Conservation (phyloP, 2,888 invertebrate species). For the Maniola hyperantus region DNA sequence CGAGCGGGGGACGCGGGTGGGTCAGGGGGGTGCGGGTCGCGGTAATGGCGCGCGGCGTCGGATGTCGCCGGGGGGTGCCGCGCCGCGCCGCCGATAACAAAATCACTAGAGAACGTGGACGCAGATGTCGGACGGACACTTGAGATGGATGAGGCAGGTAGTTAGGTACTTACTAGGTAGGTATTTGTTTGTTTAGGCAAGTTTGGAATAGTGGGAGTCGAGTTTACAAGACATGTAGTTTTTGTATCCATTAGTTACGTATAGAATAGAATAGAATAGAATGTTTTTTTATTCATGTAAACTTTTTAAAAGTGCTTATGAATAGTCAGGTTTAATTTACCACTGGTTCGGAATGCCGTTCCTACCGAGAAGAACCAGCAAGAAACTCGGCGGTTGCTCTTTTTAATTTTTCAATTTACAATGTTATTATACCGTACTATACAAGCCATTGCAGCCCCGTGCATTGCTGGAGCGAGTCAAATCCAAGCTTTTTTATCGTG, state of each 20-base stretch:
- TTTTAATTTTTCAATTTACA: no score
- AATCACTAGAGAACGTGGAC: constrained; percentile 76
- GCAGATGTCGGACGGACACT: constrained; percentile 41
- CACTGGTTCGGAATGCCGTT: no score
- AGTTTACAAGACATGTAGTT: not conserved
- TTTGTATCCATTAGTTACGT: not conserved
- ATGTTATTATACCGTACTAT: no score
- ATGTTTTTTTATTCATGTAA: no score
- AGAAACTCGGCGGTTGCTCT: no score
- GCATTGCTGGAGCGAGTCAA: no score
- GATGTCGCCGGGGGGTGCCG: constrained; percentile 77
- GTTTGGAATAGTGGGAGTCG: not conserved
- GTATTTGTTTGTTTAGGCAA: not conserved
- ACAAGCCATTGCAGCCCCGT: no score
- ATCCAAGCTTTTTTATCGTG: no score
- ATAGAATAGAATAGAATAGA: no score
- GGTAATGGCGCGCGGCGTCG: constrained; percentile 77
- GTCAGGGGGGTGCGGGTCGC: constrained; percentile 51
- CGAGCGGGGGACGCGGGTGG: constrained; percentile 34
- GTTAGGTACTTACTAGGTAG: not conserved
- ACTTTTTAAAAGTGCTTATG: no score
- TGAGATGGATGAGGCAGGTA: constrained; percentile 49
- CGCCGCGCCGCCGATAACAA: constrained; percentile 76
- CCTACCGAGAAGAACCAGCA: no score
- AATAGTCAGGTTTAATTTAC: no score